A percentile compares a stretch with the other conserved stretches of the same genome.
Evolutionary conservation across 2,113 vertebrate species (phyloP).

Genomic region (Myodes glareolus): DNA sequence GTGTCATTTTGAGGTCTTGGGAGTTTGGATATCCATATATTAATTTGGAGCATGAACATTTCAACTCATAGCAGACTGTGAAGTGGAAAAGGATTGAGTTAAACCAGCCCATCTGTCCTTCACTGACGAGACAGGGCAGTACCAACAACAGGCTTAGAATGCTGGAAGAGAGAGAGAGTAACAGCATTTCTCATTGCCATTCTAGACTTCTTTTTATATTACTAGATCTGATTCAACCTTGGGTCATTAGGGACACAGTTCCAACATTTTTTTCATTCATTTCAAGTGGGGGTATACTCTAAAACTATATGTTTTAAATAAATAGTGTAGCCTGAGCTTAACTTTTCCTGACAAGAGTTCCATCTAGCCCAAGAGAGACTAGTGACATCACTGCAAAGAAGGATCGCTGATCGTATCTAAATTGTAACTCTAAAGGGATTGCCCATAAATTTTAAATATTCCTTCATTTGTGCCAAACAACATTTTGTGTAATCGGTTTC

Average conservation of each 20-base stretch:
- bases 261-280: slow-evolving; percentile 8
- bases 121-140: neutral
- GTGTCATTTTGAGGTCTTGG: neutral
- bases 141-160: neutral
- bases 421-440: slow-evolving; percentile 68
- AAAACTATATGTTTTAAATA: slow-evolving; percentile 52
- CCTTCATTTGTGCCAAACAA: slow-evolving; percentile 63
- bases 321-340: slow-evolving; percentile 41
- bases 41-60: neutral
- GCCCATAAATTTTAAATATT: slow-evolving; percentile 62
- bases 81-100: neutral
- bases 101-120: neutral
- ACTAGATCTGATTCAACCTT: slow-evolving; percentile 37
- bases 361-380: slow-evolving; percentile 30
- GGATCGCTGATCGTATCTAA: slow-evolving; percentile 3
- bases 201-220: neutral
- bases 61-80: neutral
- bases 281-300: slow-evolving; percentile 16
- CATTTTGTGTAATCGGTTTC: slow-evolving; percentile 26
- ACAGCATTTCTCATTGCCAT: neutral
- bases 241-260: slow-evolving; percentile 36
- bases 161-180: neutral
- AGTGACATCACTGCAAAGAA: slow-evolving; percentile 62
- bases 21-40: neutral
- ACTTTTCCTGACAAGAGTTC: slow-evolving; percentile 57